Evolutionary conservation across 2,888 invertebrate genomes (phyloP).

Genomic region (Melitaea athalia): DNA sequence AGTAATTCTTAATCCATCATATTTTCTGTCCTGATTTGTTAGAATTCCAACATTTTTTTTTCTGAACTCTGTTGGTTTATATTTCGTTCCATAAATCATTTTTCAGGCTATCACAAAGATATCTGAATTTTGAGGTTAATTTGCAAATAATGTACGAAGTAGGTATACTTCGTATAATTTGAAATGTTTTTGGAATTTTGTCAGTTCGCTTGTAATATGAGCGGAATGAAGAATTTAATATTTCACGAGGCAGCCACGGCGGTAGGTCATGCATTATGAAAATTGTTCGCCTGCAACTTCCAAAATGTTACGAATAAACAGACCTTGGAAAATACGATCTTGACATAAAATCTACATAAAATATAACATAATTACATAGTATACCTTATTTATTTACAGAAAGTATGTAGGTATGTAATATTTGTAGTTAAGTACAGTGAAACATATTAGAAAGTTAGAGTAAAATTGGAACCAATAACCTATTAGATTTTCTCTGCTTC

Average conservation of each 20-base stretch:
- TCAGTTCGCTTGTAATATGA: slow-evolving; percentile 17
- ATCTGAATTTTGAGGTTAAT: not conserved
- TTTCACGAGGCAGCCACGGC: slow-evolving; percentile 29
- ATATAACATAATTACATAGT: not conserved
- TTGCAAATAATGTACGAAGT: not conserved
- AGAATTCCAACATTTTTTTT: too few relatives aligned
- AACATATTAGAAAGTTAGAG: too few relatives aligned
- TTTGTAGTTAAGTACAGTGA: too few relatives aligned
- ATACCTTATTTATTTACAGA: not conserved
- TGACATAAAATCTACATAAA: not conserved
- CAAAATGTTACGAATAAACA: slow-evolving; percentile 15
- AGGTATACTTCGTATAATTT: too few relatives aligned
- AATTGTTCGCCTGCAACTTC: slow-evolving; percentile 29
- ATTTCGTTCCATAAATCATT: too few relatives aligned
- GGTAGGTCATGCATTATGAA: slow-evolving; percentile 34
- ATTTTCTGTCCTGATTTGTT: too few relatives aligned
- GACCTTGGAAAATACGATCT: not conserved
- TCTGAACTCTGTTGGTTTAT: too few relatives aligned
- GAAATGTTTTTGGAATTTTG: slow-evolving; percentile 8
- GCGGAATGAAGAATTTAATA: slow-evolving; percentile 36
- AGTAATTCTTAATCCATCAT: too few relatives aligned
- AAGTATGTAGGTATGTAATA: not conserved
- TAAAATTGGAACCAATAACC: too few relatives aligned
- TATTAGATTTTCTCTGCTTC: too few relatives aligned
- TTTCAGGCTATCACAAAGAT: too few relatives aligned